Conservation (phyloP, 1,140 invertebrate species). For the Bombus vancouverensis region DNA sequence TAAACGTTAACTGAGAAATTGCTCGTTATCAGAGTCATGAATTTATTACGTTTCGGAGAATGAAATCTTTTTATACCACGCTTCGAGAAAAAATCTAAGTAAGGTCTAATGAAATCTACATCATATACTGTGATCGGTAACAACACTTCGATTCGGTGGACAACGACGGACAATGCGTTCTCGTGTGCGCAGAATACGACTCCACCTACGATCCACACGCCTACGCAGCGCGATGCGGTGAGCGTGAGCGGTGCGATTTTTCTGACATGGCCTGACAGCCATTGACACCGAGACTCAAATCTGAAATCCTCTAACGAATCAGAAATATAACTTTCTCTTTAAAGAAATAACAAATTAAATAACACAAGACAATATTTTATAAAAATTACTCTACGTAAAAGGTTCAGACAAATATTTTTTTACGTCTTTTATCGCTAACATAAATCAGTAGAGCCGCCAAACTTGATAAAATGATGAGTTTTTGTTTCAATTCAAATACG, state of each 20-base stretch:
- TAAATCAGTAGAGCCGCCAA: no score
- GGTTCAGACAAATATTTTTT: no score
- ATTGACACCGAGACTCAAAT: conserved; percentile 6
- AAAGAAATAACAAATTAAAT: background rate
- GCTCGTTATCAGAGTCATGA: background rate
- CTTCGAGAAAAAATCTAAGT: background rate
- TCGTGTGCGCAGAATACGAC: conserved; percentile 56
- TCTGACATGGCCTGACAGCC: conserved; percentile 19
- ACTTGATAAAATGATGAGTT: no score
- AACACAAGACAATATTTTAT: background rate
- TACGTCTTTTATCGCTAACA: no score
- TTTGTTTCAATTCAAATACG: no score
- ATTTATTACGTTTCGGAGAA: background rate
- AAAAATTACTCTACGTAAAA: background rate
- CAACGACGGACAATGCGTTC: conserved; percentile 62
- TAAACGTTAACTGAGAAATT: background rate
- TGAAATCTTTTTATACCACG: background rate
- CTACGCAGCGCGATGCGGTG: conserved; percentile 48
- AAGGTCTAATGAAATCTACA: conserved; percentile 18
- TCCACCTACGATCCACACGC: conserved; percentile 64
- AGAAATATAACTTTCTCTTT: background rate
- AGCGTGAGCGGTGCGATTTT: conserved; percentile 51
- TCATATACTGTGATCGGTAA: background rate
- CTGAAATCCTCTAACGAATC: background rate
- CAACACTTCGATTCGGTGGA: conserved; percentile 48